Conservation (phyloP, 1,140 invertebrate species). For the Euglossa dilemma region DNA sequence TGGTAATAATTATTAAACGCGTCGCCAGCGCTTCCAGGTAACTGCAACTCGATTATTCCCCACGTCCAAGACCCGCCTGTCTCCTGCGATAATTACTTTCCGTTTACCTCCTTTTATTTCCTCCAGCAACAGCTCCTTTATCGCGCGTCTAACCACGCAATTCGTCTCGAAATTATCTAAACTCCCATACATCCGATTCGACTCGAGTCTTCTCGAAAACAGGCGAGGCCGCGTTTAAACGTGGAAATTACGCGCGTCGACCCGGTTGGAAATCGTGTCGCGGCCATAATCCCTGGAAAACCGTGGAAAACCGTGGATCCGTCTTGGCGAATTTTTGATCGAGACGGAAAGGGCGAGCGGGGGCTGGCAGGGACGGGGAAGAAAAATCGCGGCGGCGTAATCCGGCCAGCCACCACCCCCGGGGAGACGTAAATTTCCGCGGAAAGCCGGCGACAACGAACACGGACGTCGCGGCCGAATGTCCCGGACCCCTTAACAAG, state of each 20-base stretch:
- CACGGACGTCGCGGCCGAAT: background rate
- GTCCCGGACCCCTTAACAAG: background rate
- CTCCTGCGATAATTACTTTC: background rate
- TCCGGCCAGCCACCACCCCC: background rate
- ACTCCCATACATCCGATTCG: background rate
- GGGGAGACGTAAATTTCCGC: slow-evolving; percentile 11
- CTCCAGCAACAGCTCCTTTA: background rate
- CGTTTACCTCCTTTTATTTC: background rate
- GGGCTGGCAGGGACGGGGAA: no score
- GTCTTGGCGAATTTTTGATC: background rate
- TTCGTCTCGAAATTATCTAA: no score
- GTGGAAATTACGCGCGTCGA: background rate
- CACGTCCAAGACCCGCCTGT: background rate
- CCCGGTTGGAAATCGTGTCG: slow-evolving; percentile 13
- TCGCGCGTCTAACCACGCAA: no score
- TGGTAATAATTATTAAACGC: slow-evolving; percentile 77
- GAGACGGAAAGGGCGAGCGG: background rate
- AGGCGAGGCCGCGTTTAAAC: background rate
- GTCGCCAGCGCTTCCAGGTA: slow-evolving; percentile 30
- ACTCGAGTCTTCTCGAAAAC: background rate
- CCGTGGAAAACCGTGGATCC: no score
- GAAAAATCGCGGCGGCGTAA: slow-evolving; percentile 3
- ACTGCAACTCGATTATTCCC: slow-evolving; percentile 49
- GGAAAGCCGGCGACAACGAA: background rate
- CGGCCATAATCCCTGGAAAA: background rate